Conservation (phyloP, 2,113 vertebrate genomes). For the Struthidea cinerea region DNA sequence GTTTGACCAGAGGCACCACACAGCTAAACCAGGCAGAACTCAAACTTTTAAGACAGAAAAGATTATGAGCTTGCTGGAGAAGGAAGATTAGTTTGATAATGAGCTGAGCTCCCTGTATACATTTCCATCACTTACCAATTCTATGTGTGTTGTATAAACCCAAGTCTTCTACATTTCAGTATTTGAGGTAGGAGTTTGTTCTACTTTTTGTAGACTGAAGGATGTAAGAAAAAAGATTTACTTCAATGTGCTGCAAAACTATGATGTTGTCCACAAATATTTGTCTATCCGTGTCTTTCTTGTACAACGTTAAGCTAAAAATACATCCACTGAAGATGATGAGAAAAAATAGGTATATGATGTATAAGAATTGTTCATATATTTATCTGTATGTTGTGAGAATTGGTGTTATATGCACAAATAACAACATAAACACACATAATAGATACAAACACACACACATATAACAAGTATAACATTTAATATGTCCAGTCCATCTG, state of each 20-base stretch:
- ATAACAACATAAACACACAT: background rate
- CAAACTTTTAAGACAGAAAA: background rate
- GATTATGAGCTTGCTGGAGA: background rate
- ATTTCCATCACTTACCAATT: background rate
- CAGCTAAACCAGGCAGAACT: background rate
- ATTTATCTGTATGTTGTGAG: background rate
- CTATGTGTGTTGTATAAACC: background rate
- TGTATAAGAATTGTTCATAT: background rate
- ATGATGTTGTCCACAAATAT: background rate
- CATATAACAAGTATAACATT: background rate
- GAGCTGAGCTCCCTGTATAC: background rate
- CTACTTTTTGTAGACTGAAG: background rate
- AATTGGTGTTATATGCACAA: background rate
- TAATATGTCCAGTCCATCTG: background rate
- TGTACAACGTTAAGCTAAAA: background rate
- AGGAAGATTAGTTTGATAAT: background rate
- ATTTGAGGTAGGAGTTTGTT: background rate
- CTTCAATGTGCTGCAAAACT: background rate
- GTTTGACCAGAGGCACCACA: background rate
- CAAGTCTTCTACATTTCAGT: background rate
- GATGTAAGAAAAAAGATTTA: background rate
- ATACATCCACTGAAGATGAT: accelerated
- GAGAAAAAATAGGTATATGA: background rate
- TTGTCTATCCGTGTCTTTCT: background rate
- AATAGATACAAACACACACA: background rate